Evolutionary conservation across 2,113 vertebrate genomes (phyloP), one percentile per base, ranked within the genome.

Genomic region (Phoxinus phoxinus): DNA sequence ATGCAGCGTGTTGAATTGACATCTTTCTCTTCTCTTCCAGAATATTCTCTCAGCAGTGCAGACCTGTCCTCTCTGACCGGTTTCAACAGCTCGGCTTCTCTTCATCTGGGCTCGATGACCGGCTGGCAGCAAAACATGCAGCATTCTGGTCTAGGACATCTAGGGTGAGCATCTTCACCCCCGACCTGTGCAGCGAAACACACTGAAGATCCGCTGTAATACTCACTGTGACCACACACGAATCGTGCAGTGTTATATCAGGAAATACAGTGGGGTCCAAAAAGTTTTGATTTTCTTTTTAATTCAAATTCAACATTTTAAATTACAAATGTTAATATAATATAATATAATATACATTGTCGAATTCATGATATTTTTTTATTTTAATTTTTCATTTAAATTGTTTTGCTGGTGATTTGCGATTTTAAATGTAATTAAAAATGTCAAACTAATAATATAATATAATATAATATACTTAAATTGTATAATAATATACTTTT

Each of bases 91-190:
- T 94, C 96, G 90, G 95, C 95, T 86, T 94, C 95, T 65, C 95
- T 97, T 46, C 96, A 97, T 84, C 95, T 98, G 56, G 97, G 97
- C 35, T 97, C 97, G 11, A 95, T 97, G 69, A 95, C 96, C 44
- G 95, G 93, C 93, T 99, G 98, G 98, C 97, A 97, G 87, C 97
- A 98, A 44, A 97, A 94, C 85, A 95, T 98, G 91, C 96, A 97
- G 86, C 96, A 97, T 10, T 97, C 97, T 13, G 95, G 96, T 73
- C 95, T 98, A 73, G 96, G 96, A 86, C 97, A 99, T 69, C 89
- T 98, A 95, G 97, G 97, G 97, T 99, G 95, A 97, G 96, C 67
- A 71, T 35, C 4, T 12, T 12, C 4, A 12, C 4, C 19, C 67
- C 67, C 41, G 35, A 71, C 67, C 35, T 37, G 9, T n/a, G 21